Evolutionary conservation across 2,888 invertebrate species (phyloP).

Genomic region (Hypercompe scribonia): DNA sequence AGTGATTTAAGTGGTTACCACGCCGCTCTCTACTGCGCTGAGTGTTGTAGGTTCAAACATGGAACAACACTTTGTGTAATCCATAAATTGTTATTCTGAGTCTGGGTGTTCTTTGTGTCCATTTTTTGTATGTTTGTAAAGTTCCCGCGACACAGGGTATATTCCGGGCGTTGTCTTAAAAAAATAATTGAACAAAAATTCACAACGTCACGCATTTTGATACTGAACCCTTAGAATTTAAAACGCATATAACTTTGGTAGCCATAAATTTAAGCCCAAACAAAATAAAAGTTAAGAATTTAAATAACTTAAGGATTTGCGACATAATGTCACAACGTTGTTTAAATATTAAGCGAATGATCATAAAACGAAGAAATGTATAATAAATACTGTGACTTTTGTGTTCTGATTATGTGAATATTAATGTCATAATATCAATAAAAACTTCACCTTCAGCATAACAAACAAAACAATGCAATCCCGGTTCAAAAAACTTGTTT

Average conservation of each 20-base stretch:
- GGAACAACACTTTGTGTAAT: too few relatives aligned
- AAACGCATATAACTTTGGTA: slow-evolving; percentile 30
- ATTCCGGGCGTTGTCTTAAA: too few relatives aligned
- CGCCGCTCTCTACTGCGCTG: too few relatives aligned
- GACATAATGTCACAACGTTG: slow-evolving; percentile 54
- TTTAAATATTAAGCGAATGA: slow-evolving; percentile 59
- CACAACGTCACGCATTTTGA: neutral
- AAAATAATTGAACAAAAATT: neutral
- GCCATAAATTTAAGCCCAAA: slow-evolving; percentile 37
- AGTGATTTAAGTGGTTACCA: too few relatives aligned
- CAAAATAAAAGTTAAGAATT: slow-evolving; percentile 50
- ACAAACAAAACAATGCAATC: slow-evolving; percentile 3
- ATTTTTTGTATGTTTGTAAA: too few relatives aligned
- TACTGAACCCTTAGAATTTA: slow-evolving; percentile 5
- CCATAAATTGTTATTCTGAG: too few relatives aligned
- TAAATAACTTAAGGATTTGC: slow-evolving; percentile 58
- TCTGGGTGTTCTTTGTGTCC: too few relatives aligned
- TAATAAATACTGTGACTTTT: slow-evolving; percentile 61
- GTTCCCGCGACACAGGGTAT: too few relatives aligned
- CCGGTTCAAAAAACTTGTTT: neutral
- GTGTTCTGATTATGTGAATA: slow-evolving; percentile 52
- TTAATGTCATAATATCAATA: slow-evolving; percentile 41
- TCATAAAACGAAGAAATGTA: slow-evolving; percentile 65
- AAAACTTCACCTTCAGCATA: slow-evolving; percentile 23
- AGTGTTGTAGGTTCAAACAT: too few relatives aligned